These are phyloP conservation scores for Spinus olivaceus DNA, from an alignment of 2,797 vertebrate species.

Conservation along the genomic window DNA sequence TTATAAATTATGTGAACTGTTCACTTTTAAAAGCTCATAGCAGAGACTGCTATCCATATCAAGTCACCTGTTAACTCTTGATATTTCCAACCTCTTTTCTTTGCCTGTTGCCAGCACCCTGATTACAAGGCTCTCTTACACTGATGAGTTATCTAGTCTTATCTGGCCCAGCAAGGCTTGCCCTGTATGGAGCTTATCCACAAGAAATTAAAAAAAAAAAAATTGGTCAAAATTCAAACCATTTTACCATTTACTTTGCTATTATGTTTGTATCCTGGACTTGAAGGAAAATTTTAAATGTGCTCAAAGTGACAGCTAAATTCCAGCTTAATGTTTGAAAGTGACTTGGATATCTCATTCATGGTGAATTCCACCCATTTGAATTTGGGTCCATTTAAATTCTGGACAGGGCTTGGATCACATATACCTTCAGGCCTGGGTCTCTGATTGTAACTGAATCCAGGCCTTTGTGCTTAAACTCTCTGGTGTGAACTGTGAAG, in stretches of 20 bases:
- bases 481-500: not conserved
- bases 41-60: not conserved
- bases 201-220: not conserved
- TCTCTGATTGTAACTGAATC: not conserved
- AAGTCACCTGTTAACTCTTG: constrained; percentile 11
- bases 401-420: not conserved
- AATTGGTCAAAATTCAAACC: not conserved
- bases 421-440: not conserved
- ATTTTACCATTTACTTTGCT: not conserved
- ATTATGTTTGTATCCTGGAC: not conserved
- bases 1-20: constrained; percentile 42
- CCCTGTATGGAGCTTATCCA: not conserved
- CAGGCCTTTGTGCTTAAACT: not conserved
- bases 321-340: not conserved
- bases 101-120: not conserved
- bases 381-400: not conserved
- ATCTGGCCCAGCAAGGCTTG: not conserved
- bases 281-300: not conserved
- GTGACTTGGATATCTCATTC: not conserved
- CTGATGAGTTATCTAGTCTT: not conserved
- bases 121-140: not conserved
- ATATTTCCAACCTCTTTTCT: not conserved
- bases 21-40: constrained; percentile 37
- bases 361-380: not conserved
- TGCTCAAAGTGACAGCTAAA: not conserved